Conservation (phyloP, 2,888 invertebrate species). For the Cetonia aurata region DNA sequence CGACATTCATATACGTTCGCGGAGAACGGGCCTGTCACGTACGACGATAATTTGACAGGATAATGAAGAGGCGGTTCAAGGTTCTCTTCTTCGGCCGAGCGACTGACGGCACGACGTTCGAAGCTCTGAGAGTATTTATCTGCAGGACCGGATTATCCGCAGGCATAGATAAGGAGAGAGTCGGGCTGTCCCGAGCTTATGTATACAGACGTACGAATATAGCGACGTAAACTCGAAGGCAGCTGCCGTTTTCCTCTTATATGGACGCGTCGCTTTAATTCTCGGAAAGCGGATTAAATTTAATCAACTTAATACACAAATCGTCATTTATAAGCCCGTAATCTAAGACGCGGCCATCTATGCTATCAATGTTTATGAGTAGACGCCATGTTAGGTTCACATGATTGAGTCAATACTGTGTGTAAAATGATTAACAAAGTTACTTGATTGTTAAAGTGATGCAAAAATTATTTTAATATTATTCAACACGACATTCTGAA, state of each 20-base stretch:
- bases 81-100: conserved; percentile 56
- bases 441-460: no score
- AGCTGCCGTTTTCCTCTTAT: conserved; percentile 1
- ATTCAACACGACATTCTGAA: no score
- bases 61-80: conserved; percentile 63
- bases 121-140: conserved; percentile 16
- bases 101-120: conserved; percentile 57
- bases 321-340: conserved; percentile 19
- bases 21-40: conserved; percentile 47
- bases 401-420: no score
- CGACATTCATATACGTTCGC: not conserved
- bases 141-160: conserved; percentile 34
- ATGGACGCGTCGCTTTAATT: not conserved
- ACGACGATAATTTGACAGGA: conserved; percentile 63
- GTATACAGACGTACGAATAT: not conserved
- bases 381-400: no score
- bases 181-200: no score
- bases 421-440: no score
- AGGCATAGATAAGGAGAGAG: conserved; percentile 29
- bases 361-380: no score
- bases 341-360: no score
- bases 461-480: no score
- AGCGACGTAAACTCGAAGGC: conserved; percentile 26
- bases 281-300: conserved; percentile 33
- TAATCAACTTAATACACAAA: conserved; percentile 25